Evolutionary conservation across 2,888 invertebrate genomes (phyloP), one percentile per base, ranked within the genome.

Genomic region (Himalopsyche anomala): DNA sequence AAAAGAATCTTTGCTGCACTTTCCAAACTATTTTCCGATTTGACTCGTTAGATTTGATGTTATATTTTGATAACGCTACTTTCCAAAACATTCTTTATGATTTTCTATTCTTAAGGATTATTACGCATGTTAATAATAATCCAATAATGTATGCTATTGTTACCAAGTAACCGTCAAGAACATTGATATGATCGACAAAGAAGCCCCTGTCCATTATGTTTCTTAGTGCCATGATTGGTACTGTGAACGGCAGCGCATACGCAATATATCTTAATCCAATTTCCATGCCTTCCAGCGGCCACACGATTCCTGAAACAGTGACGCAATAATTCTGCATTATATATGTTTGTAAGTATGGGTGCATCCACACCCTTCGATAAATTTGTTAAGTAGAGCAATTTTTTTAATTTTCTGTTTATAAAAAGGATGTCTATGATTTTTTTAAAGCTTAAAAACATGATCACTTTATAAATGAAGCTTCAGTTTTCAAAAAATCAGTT

Each of bases 141-240:
- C 94, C 91, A 0, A 92, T 88, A 38, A 95, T 95, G 97, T 97
- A 97, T 0, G 92, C 93, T 0, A 94, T 12, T 42, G 95, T 94
- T 0, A 96, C 94, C 0, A 96, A 90, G 89, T 97, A 96, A 0
- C 98, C 98, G 84, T 92, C 93, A 91, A 96, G 96, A 12, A 98
- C 97, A 28, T 95, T 93, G 0, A 94, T 92, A 86, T 97, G 94
- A 0, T 93, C 91, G 56, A 97, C 92, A 0, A 94, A 91, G 92
- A 95, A 95, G 0, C 97, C 98, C 90, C 96, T 96, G 87, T 95
- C 95, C 89, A 97, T 93, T 84, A 98, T 93, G 89, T 95, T 95
- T 87, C 98, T 92, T 84, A 98, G 93, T 0, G 97, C 95, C 87
- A 95, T 94, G 0, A 96, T 95, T 0, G 97, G 96, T 84, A 97